Conservation (phyloP, 2,113 vertebrate species). For the Saguinus midas region DNA sequence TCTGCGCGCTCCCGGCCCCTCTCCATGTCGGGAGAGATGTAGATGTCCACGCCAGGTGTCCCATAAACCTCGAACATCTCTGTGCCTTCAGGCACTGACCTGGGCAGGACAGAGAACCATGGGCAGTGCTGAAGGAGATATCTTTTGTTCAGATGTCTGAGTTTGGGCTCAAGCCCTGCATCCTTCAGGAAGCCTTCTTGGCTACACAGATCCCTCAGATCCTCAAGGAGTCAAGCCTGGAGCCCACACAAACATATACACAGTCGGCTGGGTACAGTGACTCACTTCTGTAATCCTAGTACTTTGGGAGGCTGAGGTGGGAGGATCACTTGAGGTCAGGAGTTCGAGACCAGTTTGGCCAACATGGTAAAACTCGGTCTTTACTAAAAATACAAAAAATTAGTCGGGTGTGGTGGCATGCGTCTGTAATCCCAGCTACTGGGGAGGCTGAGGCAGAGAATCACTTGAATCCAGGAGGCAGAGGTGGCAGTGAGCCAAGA, state of each 20-base stretch:
- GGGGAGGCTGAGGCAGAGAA: no score
- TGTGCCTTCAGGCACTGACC: conserved; percentile 73
- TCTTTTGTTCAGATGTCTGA: neutral
- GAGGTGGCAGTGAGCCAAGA: no score
- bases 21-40: conserved; percentile 25
- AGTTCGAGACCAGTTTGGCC: no score
- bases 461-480: no score
- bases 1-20: conserved; percentile 56
- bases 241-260: neutral
- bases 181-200: conserved; percentile 15
- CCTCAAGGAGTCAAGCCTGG: neutral
- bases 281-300: no score
- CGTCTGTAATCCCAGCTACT: no score
- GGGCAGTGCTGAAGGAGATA: neutral
- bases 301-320: no score
- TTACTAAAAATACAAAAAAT: no score
- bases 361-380: no score
- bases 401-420: no score
- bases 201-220: neutral
- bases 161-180: neutral
- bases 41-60: conserved; percentile 70
- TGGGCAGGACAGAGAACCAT: neutral
- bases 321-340: no score
- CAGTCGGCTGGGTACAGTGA: rapidly evolving
- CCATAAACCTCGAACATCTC: conserved; percentile 76